Evolutionary conservation across 2,797 vertebrate species (phyloP).

Genomic region (Argya squamiceps): DNA sequence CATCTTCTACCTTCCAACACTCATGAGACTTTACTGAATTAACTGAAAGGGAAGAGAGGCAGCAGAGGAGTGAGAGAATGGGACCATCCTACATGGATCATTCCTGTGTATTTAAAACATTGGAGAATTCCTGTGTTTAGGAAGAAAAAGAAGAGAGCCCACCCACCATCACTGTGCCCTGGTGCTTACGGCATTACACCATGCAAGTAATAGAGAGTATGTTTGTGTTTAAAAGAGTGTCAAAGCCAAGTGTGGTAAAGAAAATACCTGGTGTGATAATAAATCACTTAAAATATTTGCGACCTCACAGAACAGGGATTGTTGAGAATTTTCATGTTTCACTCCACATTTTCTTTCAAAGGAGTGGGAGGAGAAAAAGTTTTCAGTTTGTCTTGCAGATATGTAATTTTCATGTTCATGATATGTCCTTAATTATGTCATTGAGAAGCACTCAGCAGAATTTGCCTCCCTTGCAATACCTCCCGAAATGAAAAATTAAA

Average conservation of each 20-base stretch:
- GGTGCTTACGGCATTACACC: background rate
- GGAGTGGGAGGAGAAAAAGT: background rate
- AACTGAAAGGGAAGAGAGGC: background rate
- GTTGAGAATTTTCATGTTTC: constrained; percentile 2
- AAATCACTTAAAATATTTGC: constrained; percentile 33
- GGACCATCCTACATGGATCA: background rate
- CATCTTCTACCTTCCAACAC: constrained; percentile 15
- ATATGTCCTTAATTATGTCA: background rate
- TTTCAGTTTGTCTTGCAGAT: background rate
- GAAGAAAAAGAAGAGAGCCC: constrained; percentile 22
- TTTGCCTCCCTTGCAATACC: background rate
- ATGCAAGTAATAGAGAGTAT: background rate
- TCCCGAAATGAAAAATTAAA: background rate
- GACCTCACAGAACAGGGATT: constrained; percentile 9
- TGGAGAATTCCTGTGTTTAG: background rate
- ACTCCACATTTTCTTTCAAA: background rate
- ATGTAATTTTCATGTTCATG: background rate
- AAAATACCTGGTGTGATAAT: constrained; percentile 43
- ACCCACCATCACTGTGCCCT: background rate
- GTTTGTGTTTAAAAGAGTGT: constrained; percentile 30
- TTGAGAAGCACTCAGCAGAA: constrained; percentile 1
- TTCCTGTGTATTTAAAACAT: background rate
- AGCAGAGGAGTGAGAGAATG: background rate
- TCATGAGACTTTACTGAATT: background rate
- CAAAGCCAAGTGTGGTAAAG: constrained; percentile 50